Evolutionary conservation across 2,113 vertebrate genomes (phyloP).

Genomic region (Nannobrachium achirus): DNA sequence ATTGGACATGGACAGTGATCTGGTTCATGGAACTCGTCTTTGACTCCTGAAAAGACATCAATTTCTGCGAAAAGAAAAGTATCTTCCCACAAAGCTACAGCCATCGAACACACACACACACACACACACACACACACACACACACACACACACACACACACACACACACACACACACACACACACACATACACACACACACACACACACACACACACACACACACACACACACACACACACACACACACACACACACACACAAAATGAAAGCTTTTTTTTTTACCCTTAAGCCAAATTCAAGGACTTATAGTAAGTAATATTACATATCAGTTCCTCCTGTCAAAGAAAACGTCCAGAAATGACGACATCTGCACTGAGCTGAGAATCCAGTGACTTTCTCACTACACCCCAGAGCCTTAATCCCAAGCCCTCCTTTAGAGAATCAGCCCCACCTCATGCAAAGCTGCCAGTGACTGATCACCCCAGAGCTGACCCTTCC

Average conservation of each 20-base stretch:
- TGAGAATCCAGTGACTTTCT: conserved; percentile 39
- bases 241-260: no score
- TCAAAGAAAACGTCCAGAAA: neutral
- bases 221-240: no score
- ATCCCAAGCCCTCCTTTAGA: conserved; percentile 18
- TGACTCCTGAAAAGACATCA: neutral
- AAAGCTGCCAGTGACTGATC: conserved; percentile 73
- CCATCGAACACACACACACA: no score
- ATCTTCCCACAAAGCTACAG: neutral
- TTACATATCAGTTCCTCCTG: conserved; percentile 9
- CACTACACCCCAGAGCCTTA: conserved; percentile 30
- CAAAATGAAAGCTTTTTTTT: no score
- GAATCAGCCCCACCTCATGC: conserved; percentile 51
- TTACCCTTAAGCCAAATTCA: no score
- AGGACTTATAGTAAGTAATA: neutral
- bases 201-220: no score
- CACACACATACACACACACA: no score
- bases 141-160: no score
- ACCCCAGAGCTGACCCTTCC: conserved; percentile 72
- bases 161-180: no score
- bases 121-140: no score
- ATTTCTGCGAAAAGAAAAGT: neutral
- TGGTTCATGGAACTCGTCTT: neutral
- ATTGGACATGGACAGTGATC: neutral
- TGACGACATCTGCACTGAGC: conserved; percentile 14